phyloP scores from a whole-genome alignment of 2,797 vertebrate genomes.

The Epinephelus awoara region DNA sequence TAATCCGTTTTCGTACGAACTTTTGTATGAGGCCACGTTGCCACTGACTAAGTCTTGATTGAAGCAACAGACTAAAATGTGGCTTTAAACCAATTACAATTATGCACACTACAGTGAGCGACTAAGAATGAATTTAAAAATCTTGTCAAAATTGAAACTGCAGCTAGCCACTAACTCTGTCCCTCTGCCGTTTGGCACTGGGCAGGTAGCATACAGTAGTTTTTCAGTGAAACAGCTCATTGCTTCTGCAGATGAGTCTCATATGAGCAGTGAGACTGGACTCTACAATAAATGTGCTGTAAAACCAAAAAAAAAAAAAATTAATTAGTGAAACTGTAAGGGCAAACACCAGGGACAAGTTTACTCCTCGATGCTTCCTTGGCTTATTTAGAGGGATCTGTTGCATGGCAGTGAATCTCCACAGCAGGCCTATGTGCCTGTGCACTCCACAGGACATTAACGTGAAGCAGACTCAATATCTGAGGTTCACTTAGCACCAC shows the following conservation, averaged over 20 bases:
- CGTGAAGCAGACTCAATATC: slow-evolving; percentile 60
- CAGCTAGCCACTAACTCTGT: not conserved
- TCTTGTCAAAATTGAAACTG: too few relatives aligned
- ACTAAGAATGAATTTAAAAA: too few relatives aligned
- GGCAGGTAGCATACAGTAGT: not conserved
- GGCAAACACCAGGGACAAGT: slow-evolving; percentile 9
- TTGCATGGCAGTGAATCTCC: slow-evolving; percentile 42
- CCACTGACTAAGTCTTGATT: too few relatives aligned
- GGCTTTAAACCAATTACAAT: too few relatives aligned
- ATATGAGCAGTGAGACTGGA: not conserved
- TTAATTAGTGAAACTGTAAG: slow-evolving; percentile 4
- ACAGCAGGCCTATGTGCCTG: slow-evolving; percentile 19
- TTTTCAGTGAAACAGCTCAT: not conserved
- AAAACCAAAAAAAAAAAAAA: not conserved
- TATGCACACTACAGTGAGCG: too few relatives aligned
- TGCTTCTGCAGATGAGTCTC: not conserved
- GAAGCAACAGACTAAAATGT: too few relatives aligned
- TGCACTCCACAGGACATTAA: slow-evolving; percentile 52
- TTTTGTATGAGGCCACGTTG: too few relatives aligned
- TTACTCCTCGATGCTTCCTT: slow-evolving; percentile 20
- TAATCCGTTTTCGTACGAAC: too few relatives aligned
- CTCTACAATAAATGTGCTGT: not conserved
- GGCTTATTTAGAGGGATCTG: slow-evolving; percentile 58
- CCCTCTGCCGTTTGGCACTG: not conserved
- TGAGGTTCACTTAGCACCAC: slow-evolving; percentile 62